phyloP scores from a whole-genome alignment of 2,888 invertebrate genomes.

The Ophion ventricosus region DNA sequence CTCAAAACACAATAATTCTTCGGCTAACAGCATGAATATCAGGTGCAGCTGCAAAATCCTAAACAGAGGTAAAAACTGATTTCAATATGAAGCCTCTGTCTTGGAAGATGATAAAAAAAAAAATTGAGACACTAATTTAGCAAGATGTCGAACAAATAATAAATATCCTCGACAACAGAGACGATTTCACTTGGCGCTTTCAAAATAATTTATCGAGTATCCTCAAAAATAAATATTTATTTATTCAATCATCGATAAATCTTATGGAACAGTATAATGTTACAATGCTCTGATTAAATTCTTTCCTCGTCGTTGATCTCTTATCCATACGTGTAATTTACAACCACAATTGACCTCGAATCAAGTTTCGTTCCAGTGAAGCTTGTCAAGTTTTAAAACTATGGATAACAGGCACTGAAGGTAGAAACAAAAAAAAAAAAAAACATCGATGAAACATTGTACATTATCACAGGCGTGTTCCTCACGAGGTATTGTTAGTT shows the following conservation, averaged over 20 bases:
- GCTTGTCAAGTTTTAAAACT: conserved; percentile 57
- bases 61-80: no score
- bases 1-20: no score
- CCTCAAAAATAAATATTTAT: conserved; percentile 40
- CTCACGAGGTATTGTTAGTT: conserved; percentile 11
- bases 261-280: conserved; percentile 51
- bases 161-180: background rate
- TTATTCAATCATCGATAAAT: conserved; percentile 34
- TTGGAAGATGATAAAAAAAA: no score
- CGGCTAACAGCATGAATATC: no score
- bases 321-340: conserved; percentile 32
- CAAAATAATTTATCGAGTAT: background rate
- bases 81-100: no score
- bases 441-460: conserved; percentile 41
- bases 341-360: conserved; percentile 45
- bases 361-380: conserved; percentile 58
- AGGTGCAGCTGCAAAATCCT: no score
- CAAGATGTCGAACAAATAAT: background rate
- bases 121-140: background rate
- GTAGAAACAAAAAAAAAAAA: conserved; percentile 14
- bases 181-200: background rate
- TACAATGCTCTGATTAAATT: conserved; percentile 60
- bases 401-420: conserved; percentile 45
- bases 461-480: conserved; percentile 55
- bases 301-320: conserved; percentile 46